Evolutionary conservation across 2,113 vertebrate genomes (phyloP).

Genomic region (Malurus elegans): DNA sequence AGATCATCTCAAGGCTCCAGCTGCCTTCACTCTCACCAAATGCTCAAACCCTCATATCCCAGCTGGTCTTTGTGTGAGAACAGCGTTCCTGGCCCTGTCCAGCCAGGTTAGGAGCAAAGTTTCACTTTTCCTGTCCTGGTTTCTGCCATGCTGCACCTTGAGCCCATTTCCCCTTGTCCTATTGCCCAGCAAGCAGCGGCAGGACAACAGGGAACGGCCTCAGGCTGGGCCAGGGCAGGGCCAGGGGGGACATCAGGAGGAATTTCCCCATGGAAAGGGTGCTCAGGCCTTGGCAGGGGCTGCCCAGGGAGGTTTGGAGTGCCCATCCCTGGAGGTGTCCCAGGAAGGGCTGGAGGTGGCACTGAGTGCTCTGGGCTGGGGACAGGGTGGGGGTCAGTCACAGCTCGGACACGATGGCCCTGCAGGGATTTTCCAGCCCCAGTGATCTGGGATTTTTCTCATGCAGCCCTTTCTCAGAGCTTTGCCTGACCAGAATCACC

Average conservation of each 20-base stretch:
- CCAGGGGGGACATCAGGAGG: fast-evolving
- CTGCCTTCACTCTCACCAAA: background rate
- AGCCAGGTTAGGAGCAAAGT: background rate
- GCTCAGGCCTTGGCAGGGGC: background rate
- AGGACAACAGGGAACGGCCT: background rate
- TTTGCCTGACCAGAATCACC: background rate
- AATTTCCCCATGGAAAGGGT: background rate
- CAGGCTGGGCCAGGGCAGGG: background rate
- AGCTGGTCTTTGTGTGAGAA: background rate
- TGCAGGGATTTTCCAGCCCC: background rate
- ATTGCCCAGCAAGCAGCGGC: background rate
- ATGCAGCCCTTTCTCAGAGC: background rate
- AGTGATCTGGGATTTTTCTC: background rate
- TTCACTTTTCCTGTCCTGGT: background rate
- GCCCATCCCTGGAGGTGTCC: background rate
- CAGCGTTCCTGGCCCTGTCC: background rate
- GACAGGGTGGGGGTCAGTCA: background rate
- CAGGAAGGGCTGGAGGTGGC: fast-evolving
- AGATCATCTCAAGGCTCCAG: background rate
- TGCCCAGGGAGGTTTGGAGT: background rate
- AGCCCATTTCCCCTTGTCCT: background rate
- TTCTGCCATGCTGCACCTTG: background rate
- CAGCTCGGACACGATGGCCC: fast-evolving
- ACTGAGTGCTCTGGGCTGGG: background rate
- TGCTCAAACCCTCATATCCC: background rate